Conservation (phyloP, 2,797 vertebrate species). For the Eulemur mongoz region DNA sequence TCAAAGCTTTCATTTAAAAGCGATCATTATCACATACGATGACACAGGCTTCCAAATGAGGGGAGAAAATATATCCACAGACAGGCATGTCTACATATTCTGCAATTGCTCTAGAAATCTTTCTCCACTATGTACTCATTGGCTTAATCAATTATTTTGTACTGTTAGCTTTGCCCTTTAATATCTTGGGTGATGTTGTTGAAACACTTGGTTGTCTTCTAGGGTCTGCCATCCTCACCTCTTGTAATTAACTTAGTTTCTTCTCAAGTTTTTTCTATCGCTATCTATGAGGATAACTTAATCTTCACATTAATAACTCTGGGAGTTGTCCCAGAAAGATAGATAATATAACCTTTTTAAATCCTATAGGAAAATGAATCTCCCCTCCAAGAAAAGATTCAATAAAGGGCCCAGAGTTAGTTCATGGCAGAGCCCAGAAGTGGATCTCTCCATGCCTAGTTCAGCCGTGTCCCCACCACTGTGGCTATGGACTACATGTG, state of each 20-base stretch:
- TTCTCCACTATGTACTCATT: background rate
- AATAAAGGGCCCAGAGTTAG: background rate
- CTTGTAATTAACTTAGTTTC: background rate
- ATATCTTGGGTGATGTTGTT: background rate
- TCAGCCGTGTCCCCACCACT: background rate
- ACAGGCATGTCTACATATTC: background rate
- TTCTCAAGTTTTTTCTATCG: background rate
- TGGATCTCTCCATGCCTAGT: too few species aligned
- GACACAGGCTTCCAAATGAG: background rate
- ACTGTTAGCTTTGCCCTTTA: background rate
- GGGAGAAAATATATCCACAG: background rate
- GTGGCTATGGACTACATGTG: accelerated
- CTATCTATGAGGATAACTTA: background rate
- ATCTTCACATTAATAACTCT: background rate
- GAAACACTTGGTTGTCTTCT: background rate
- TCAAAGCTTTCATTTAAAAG: background rate
- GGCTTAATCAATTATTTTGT: background rate
- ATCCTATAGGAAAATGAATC: background rate
- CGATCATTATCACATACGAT: background rate
- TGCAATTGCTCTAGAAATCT: background rate
- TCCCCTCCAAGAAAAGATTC: background rate
- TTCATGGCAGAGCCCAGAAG: background rate
- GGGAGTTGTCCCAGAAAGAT: background rate
- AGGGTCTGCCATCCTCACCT: background rate
- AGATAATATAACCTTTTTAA: background rate